Evolutionary conservation across 30 jellyfish, hydroid and myxozoan species (phyloP).

Genomic region (Aurelia aurita complex sp. Pacific): DNA sequence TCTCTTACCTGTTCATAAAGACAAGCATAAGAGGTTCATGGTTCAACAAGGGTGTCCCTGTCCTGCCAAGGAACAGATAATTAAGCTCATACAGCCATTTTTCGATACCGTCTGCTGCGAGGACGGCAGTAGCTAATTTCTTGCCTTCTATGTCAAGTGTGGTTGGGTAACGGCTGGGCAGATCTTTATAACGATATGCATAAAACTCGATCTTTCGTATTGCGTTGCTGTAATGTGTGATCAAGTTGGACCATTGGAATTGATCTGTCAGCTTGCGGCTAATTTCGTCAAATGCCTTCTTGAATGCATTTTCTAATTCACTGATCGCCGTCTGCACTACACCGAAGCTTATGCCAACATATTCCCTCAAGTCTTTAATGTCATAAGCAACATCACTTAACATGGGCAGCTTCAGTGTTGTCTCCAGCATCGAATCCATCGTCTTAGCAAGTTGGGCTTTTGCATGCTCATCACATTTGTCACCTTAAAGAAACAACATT

Average conservation of each 20-base stretch:
- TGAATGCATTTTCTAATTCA: constrained; percentile 7
- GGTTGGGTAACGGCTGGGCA: constrained; percentile 11
- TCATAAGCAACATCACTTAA: constrained; percentile 45
- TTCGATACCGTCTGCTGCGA: constrained; percentile 27
- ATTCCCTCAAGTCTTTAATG: constrained; percentile 44
- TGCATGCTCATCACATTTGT: constrained; percentile 36
- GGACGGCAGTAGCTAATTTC: constrained; percentile 31
- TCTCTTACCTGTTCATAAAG: constrained; percentile 11
- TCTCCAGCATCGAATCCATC: constrained; percentile 44
- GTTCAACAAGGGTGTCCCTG: constrained; percentile 10
- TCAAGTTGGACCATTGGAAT: constrained; percentile 37
- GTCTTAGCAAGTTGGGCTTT: constrained; percentile 38
- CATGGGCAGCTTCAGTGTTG: constrained; percentile 43
- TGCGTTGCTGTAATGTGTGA: constrained; percentile 27
- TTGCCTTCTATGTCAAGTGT: constrained; percentile 8
- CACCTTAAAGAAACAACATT: constrained; percentile 4
- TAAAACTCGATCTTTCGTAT: constrained; percentile 18
- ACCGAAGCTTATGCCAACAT: constrained; percentile 30
- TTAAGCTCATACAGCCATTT: constrained; percentile 51
- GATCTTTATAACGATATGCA: constrained; percentile 21
- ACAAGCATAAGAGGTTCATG: constrained; percentile 42
- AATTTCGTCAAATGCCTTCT: constrained; percentile 9
- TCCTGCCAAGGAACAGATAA: constrained; percentile 32
- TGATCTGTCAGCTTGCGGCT: background rate
- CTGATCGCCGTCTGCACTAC: constrained; percentile 36